Conservation (phyloP, 2,113 vertebrate species). For the Cromileptes altivelis region DNA sequence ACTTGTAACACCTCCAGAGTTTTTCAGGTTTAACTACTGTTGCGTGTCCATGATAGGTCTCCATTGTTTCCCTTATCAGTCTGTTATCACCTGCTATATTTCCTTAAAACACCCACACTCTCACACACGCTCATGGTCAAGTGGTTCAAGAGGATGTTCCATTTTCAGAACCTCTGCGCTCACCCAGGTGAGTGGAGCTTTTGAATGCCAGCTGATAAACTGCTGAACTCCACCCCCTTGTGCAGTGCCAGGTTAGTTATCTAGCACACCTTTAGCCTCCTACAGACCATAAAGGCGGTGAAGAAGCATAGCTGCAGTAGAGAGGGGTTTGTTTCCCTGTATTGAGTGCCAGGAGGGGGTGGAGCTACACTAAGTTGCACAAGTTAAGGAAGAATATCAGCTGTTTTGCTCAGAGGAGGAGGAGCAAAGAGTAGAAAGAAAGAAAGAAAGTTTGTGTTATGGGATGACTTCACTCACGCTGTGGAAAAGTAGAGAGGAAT, state of each 20-base stretch:
- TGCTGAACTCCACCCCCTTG: not conserved
- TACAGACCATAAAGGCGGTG: not conserved
- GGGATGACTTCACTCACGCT: constrained; percentile 17
- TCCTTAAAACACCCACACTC: constrained; percentile 16
- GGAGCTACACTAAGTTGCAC: constrained; percentile 52
- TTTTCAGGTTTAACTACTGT: not conserved
- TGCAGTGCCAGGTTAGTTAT: constrained; percentile 10
- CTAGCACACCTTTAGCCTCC: constrained; percentile 15
- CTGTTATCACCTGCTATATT: constrained; percentile 28
- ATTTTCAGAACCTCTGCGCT: not conserved
- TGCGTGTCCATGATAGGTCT: not conserved
- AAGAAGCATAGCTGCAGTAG: not conserved
- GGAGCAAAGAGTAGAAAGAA: constrained; percentile 24
- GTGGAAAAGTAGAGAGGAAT: constrained; percentile 43
- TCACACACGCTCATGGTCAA: not conserved
- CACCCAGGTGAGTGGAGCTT: constrained; percentile 2
- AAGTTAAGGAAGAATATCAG: constrained; percentile 58
- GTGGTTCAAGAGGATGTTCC: constrained; percentile 13
- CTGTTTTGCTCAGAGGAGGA: constrained; percentile 47
- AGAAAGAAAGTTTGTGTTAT: constrained; percentile 56
- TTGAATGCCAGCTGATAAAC: constrained; percentile 1
- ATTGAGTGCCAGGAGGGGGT: constrained; percentile 33
- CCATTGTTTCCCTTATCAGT: constrained; percentile 33
- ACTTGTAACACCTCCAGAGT: not conserved
- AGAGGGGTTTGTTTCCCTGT: constrained; percentile 24